phyloP scores from a whole-genome alignment of 2,888 invertebrate species.

The Leucozona laternaria region DNA sequence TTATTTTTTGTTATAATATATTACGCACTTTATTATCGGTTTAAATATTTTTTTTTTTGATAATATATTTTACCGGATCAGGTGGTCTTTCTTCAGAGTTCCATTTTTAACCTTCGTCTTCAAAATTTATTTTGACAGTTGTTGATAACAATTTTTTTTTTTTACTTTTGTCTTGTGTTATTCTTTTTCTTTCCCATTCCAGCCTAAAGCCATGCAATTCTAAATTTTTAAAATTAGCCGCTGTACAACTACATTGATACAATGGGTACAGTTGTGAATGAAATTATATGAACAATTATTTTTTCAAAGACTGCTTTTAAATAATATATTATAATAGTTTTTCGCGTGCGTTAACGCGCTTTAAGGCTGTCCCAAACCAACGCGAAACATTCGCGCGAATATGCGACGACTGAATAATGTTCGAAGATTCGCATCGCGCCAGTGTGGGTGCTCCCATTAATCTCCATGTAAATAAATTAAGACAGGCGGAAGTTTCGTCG shows the following conservation, averaged over 20 bases:
- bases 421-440: no score
- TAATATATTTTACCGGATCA: slow-evolving; percentile 66
- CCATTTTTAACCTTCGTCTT: slow-evolving; percentile 70
- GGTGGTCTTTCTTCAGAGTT: slow-evolving; percentile 67
- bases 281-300: no score
- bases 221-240: slow-evolving; percentile 21
- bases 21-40: not conserved
- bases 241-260: slow-evolving; percentile 1
- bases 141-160: slow-evolving; percentile 61
- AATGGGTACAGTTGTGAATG: slow-evolving; percentile 6
- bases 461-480: no score
- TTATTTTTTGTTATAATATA: not conserved
- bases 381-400: no score
- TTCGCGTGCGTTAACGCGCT: no score
- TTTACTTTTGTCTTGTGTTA: slow-evolving; percentile 9
- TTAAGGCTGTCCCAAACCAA: no score
- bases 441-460: no score
- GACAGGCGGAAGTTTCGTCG: no score
- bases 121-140: slow-evolving; percentile 62
- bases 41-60: not conserved
- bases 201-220: slow-evolving; percentile 46
- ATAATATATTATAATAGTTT: no score
- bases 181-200: slow-evolving; percentile 1
- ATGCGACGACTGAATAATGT: no score
- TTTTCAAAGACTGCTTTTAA: no score